phyloP scores from a whole-genome alignment of 2,797 vertebrate species.

The Dipus sagitta region DNA sequence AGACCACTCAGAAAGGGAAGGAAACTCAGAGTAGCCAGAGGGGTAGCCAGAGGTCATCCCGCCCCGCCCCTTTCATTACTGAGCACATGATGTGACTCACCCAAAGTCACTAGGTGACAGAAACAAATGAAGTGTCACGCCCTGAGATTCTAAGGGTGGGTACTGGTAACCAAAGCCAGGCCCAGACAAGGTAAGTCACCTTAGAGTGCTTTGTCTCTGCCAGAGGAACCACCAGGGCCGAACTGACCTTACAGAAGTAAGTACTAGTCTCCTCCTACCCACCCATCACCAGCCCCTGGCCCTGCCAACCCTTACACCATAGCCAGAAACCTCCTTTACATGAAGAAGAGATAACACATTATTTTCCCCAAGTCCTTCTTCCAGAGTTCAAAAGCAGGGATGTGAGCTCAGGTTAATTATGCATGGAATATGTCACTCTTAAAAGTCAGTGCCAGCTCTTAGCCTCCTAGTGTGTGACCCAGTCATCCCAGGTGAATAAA shows the following conservation, averaged over 20 bases:
- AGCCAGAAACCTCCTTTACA: not conserved
- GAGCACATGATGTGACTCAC: not conserved
- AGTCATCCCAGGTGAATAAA: not conserved
- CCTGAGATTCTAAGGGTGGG: not conserved
- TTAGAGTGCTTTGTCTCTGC: not conserved
- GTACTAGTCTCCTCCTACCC: not conserved
- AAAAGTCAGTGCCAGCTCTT: not conserved
- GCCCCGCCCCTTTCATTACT: constrained; percentile 38
- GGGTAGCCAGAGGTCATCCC: constrained; percentile 15
- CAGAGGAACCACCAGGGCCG: not conserved
- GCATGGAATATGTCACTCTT: not conserved
- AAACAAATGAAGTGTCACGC: not conserved
- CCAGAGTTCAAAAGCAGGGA: not conserved
- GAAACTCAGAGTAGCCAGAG: not conserved
- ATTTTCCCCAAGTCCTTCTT: not conserved
- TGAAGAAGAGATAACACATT: not conserved
- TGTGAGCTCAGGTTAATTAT: not conserved
- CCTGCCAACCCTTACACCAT: rapidly evolving
- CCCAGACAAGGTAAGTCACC: not conserved
- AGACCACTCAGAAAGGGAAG: not conserved
- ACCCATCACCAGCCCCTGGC: not conserved
- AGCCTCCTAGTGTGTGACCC: not conserved
- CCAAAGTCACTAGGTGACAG: not conserved
- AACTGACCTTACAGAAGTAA: not conserved
- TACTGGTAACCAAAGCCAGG: not conserved